Conservation (phyloP, 2,113 vertebrate genomes). For the Grantiella picta region DNA sequence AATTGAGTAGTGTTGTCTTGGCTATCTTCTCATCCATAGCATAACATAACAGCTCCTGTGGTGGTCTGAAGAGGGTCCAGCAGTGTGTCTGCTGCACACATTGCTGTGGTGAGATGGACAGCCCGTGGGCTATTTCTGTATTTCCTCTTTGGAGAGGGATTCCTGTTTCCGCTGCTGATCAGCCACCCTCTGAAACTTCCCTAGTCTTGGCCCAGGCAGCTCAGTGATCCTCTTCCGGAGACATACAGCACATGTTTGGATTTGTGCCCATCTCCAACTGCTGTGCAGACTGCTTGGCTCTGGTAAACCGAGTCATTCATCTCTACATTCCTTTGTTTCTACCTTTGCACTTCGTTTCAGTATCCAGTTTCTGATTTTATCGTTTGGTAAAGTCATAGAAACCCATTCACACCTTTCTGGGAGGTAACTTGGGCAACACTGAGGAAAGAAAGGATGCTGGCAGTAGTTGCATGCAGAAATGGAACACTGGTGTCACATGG, state of each 20-base stretch:
- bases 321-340: neutral
- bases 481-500: fast-evolving
- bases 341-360: neutral
- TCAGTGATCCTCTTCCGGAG: fast-evolving
- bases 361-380: neutral
- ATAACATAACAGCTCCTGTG: fast-evolving
- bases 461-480: neutral
- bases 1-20: neutral
- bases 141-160: neutral
- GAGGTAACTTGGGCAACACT: neutral
- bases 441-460: neutral
- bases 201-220: neutral
- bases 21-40: fast-evolving
- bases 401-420: neutral
- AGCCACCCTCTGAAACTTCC: neutral
- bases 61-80: neutral
- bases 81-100: fast-evolving
- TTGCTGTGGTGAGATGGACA: neutral
- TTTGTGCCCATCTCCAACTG: fast-evolving
- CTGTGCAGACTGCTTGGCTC: neutral
- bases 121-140: neutral
- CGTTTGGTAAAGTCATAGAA: neutral
- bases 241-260: neutral
- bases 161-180: neutral
- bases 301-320: neutral